Percentiles rank a stretch among this genome's conserved stretches.
Evolutionary conservation across 2,113 vertebrate species (phyloP).

Genomic region (Macrotis lagotis): DNA sequence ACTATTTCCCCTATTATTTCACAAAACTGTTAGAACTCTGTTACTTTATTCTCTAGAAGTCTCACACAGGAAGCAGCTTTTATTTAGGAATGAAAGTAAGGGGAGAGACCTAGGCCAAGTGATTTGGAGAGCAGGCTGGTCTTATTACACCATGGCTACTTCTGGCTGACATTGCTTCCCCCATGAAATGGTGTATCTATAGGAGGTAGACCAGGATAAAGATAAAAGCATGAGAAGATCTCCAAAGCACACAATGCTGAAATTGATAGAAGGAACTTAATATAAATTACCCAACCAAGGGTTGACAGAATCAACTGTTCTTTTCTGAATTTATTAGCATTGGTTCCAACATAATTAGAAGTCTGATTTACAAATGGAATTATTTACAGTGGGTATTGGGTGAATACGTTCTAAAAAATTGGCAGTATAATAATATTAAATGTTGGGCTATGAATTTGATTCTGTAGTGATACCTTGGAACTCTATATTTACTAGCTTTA

Average conservation of each 20-base stretch:
- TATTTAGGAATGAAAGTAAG: not conserved
- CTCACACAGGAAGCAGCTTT: not conserved
- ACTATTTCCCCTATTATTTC: constrained; percentile 8
- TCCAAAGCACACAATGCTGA: not conserved
- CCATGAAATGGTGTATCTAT: not conserved
- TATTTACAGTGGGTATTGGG: not conserved
- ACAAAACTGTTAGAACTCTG: constrained; percentile 47
- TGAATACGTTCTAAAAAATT: not conserved
- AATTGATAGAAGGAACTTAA: not conserved
- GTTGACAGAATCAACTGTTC: constrained; percentile 37
- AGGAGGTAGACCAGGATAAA: not conserved
- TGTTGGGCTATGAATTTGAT: not conserved
- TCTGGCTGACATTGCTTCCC: not conserved
- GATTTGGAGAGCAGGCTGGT: not conserved
- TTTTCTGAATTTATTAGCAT: constrained; percentile 19
- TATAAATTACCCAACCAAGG: not conserved
- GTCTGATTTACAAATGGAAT: not conserved
- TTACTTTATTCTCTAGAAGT: constrained; percentile 42
- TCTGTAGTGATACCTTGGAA: not conserved
- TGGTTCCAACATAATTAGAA: not conserved
- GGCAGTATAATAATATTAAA: not conserved
- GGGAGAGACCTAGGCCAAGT: not conserved
- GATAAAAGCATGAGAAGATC: not conserved
- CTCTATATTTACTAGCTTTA: not conserved
- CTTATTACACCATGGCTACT: not conserved